Evolutionary conservation across 2,888 invertebrate genomes (phyloP).

Genomic region (Spatulosminthurus flaviceps): DNA sequence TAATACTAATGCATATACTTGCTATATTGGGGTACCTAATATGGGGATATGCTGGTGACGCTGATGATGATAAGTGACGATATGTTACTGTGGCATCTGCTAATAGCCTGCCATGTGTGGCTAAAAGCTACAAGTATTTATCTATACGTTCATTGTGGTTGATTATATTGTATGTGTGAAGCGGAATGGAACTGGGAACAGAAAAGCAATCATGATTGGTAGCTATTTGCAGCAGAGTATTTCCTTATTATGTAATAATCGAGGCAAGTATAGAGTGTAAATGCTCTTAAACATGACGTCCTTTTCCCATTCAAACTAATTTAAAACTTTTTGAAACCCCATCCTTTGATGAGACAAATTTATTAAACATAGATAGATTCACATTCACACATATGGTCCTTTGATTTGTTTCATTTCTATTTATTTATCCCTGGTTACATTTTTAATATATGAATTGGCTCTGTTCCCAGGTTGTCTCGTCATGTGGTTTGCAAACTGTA

Average conservation of each 20-base stretch:
- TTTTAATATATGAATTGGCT: slow-evolving; percentile 2
- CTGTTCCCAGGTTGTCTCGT: background rate
- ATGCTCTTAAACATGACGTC: slow-evolving; percentile 28
- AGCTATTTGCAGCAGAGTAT: slow-evolving; percentile 32
- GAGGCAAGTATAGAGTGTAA: slow-evolving; percentile 15
- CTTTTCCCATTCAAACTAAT: slow-evolving; percentile 37
- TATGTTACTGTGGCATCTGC: background rate
- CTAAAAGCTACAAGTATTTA: background rate
- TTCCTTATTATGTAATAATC: slow-evolving; percentile 39
- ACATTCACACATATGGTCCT: no score
- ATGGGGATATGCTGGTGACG: slow-evolving; percentile 1
- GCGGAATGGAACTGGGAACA: slow-evolving; percentile 34
- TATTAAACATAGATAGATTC: no score
- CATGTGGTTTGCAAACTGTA: background rate
- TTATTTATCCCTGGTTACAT: no score
- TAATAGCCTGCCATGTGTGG: background rate
- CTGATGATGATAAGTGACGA: slow-evolving; percentile 4
- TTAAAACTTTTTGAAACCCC: slow-evolving; percentile 19
- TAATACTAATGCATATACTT: no score
- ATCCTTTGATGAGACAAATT: no score
- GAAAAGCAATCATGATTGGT: slow-evolving; percentile 42
- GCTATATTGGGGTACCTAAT: no score
- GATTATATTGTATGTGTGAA: background rate
- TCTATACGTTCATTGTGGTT: slow-evolving; percentile 4
- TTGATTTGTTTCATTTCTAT: background rate